Percentiles rank a stretch among this genome's conserved stretches.
Conservation (phyloP, 2,797 vertebrate species). For the Gambelia wislizenii region DNA sequence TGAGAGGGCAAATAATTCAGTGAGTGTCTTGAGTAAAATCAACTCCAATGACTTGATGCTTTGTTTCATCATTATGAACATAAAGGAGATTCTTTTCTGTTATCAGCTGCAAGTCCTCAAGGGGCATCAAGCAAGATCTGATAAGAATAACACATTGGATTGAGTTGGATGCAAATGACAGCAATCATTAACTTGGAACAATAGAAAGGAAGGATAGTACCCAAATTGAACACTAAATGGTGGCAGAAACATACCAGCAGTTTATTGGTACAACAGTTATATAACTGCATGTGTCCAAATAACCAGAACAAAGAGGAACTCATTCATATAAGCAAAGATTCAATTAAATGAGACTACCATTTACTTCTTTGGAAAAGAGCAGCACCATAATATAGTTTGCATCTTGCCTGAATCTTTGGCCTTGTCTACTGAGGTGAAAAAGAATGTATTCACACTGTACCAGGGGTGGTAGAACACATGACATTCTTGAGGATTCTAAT, state of each 20-base stretch:
- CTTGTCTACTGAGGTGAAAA: too few relatives aligned
- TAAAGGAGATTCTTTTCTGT: slow-evolving; percentile 78
- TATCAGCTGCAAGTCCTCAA: slow-evolving; percentile 72
- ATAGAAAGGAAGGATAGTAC: slow-evolving; percentile 30
- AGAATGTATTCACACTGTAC: too few relatives aligned
- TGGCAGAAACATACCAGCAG: background rate
- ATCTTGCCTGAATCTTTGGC: background rate
- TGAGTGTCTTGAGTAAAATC: slow-evolving; percentile 75
- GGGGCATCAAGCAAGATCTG: slow-evolving; percentile 63
- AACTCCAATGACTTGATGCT: slow-evolving; percentile 64
- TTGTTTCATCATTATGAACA: slow-evolving; percentile 78
- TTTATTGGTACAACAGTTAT: background rate
- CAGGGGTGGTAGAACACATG: too few relatives aligned
- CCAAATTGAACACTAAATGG: slow-evolving; percentile 15
- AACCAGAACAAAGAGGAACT: background rate
- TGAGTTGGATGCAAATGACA: slow-evolving; percentile 61
- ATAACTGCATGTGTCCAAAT: background rate
- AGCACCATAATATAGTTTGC: background rate
- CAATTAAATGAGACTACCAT: background rate
- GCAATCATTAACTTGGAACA: slow-evolving; percentile 36
- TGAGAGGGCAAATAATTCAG: slow-evolving; percentile 71
- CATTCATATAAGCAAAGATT: background rate
- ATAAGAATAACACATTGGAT: slow-evolving; percentile 65
- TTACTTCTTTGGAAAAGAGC: background rate
- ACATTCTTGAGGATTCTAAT: too few relatives aligned